Conservation (phyloP, 2,113 vertebrate species). For the Cephalopterus ornatus region DNA sequence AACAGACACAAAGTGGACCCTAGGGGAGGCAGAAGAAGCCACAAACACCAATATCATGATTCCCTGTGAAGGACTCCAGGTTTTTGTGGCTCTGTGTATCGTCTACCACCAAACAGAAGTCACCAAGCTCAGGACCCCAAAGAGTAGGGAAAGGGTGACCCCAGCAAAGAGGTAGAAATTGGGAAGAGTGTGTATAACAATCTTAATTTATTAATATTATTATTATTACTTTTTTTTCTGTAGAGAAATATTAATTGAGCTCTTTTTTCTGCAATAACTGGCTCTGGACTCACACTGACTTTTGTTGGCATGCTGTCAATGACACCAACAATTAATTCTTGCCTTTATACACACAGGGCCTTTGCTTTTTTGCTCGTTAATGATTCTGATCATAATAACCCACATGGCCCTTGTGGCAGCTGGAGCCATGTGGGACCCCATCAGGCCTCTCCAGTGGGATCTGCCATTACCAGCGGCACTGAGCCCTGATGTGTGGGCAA, state of each 20-base stretch:
- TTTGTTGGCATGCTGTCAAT: neutral
- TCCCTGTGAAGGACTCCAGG: neutral
- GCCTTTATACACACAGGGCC: too few relatives aligned
- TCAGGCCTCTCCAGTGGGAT: neutral
- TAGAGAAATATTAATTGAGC: neutral
- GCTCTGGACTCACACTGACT: too few relatives aligned
- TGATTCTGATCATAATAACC: neutral
- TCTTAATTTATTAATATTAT: too few relatives aligned
- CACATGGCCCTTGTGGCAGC: fast-evolving
- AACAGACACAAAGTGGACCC: neutral
- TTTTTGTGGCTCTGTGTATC: neutral
- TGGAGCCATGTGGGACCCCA: neutral
- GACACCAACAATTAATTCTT: neutral
- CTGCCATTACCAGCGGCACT: neutral
- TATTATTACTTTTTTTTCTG: neutral
- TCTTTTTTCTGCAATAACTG: neutral
- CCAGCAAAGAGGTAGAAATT: neutral
- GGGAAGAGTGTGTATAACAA: neutral
- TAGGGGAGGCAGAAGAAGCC: neutral
- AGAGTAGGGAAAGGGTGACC: neutral
- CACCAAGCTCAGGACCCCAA: neutral
- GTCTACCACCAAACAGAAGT: neutral
- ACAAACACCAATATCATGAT: too few relatives aligned
- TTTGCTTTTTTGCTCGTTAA: neutral
- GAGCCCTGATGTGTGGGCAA: fast-evolving